phyloP scores from a whole-genome alignment of 2,113 vertebrate genomes.

The Trematocara zebra region DNA sequence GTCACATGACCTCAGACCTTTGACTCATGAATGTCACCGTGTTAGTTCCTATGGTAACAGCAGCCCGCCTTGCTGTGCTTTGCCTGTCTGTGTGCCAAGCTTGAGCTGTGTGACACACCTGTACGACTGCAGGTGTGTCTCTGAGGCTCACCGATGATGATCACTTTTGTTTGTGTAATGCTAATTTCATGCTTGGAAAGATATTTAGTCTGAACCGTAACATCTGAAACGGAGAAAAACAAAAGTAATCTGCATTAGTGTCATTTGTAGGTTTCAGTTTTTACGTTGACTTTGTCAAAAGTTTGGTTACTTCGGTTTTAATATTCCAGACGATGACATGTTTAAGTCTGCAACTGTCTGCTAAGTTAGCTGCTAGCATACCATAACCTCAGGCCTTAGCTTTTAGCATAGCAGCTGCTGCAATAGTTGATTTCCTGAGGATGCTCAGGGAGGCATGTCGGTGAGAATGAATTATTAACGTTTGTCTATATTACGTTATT shows the following conservation, averaged over 20 bases:
- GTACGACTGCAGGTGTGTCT: neutral
- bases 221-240: neutral
- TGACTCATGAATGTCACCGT: neutral
- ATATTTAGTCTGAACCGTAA: neutral
- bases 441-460: neutral
- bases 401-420: neutral
- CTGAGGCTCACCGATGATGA: neutral
- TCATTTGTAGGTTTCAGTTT: neutral
- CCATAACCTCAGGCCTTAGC: neutral
- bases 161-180: neutral
- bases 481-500: neutral
- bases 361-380: neutral
- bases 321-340: neutral
- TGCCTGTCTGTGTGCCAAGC: neutral
- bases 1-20: neutral
- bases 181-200: neutral
- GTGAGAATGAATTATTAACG: neutral
- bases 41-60: neutral
- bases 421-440: neutral
- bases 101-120: neutral
- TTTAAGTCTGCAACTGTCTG: neutral
- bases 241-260: neutral
- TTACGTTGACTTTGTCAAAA: neutral
- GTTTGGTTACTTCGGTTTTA: neutral
- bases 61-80: neutral